phyloP scores from a whole-genome alignment of 1,140 invertebrate genomes.

The Lepidurus apus region DNA sequence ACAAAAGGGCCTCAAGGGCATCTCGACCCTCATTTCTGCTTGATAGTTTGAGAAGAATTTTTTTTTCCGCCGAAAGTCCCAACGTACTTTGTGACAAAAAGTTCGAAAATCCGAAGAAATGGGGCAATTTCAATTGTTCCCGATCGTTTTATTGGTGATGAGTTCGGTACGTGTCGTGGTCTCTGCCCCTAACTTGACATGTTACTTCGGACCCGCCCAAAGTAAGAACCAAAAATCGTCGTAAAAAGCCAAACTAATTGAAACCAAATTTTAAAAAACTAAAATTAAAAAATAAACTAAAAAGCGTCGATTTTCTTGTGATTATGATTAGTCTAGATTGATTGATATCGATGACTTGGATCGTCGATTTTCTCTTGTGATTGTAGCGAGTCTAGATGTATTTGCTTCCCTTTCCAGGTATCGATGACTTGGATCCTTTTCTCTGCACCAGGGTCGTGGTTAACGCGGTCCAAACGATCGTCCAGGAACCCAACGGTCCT shows the following conservation, averaged over 20 bases:
- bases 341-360: too few species aligned
- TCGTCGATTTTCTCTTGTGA: too few species aligned
- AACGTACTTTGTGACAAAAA: background rate
- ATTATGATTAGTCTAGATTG: too few species aligned
- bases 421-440: background rate
- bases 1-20: slow-evolving; percentile 10
- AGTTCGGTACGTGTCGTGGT: background rate
- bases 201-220: background rate
- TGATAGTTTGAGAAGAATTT: background rate
- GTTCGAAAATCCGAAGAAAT: background rate
- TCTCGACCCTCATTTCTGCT: background rate
- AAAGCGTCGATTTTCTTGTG: too few species aligned
- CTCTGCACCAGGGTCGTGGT: background rate
- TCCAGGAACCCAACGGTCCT: background rate
- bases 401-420: background rate
- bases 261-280: too few species aligned
- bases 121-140: background rate
- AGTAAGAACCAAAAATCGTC: background rate
- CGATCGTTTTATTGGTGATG: background rate
- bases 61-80: background rate
- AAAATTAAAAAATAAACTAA: too few species aligned
- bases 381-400: background rate
- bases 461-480: background rate
- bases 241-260: too few species aligned
- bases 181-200: background rate